These are phyloP conservation scores for Tauraco hartlaubi DNA, from an alignment of 2,797 vertebrate species.

Conservation along the genomic window DNA sequence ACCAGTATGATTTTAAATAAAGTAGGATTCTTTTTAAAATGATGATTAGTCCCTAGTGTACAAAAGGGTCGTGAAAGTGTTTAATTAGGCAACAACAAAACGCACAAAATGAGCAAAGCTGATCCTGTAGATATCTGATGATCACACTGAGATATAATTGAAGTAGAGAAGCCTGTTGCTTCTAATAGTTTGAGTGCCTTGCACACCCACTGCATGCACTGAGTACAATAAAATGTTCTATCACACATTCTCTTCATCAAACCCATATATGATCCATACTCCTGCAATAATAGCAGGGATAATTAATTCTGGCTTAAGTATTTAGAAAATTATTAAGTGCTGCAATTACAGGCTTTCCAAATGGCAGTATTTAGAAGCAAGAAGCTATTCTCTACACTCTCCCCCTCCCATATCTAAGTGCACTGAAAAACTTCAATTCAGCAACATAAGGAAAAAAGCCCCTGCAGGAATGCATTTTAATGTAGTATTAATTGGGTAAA, in stretches of 20 bases:
- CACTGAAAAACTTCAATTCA: background rate
- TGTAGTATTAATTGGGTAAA: constrained; percentile 42
- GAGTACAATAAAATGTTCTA: constrained; percentile 34
- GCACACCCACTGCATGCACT: constrained; percentile 27
- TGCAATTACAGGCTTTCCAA: constrained; percentile 59
- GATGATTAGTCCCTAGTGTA: background rate
- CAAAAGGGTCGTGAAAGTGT: background rate
- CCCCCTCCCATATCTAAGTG: background rate
- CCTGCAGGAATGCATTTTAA: constrained; percentile 58
- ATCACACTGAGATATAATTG: constrained; percentile 29
- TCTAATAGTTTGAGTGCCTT: constrained; percentile 50
- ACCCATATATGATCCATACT: constrained; percentile 34
- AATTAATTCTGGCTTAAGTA: constrained; percentile 68
- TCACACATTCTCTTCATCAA: constrained; percentile 13
- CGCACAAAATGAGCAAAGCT: background rate
- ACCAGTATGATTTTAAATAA: background rate
- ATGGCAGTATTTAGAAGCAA: constrained; percentile 25
- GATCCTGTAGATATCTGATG: background rate
- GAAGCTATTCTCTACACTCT: background rate
- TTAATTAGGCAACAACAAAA: constrained; percentile 18
- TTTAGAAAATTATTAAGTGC: constrained; percentile 62
- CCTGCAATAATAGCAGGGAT: constrained; percentile 27
- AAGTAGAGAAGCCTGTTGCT: constrained; percentile 18
- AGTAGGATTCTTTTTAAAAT: background rate
- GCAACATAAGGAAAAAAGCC: background rate